These are phyloP conservation scores for Papilio aristodemus DNA, from an alignment of 1,140 invertebrate genomes.

Conservation along the genomic window DNA sequence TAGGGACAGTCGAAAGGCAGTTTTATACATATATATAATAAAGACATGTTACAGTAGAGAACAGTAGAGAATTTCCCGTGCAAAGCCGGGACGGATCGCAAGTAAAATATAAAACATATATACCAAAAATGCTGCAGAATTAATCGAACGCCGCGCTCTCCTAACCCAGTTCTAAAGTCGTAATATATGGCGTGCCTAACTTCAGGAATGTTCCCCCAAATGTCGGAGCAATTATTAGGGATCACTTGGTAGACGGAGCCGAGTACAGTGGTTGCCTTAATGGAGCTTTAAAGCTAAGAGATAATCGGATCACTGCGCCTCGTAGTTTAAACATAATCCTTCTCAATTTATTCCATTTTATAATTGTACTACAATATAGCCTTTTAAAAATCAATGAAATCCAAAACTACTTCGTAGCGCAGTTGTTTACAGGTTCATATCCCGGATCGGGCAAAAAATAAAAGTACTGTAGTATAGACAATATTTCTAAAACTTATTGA, in stretches of 20 bases:
- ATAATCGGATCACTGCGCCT: not conserved
- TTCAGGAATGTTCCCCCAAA: not conserved
- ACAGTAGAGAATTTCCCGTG: no score
- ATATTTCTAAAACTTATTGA: no score
- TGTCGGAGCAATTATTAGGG: conserved; percentile 4
- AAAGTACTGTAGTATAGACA: no score
- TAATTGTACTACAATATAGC: no score
- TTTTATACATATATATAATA: no score
- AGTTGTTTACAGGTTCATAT: no score
- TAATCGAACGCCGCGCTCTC: not conserved
- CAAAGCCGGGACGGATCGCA: no score
- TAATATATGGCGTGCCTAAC: conserved; percentile 9
- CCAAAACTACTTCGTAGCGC: no score
- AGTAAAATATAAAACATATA: not conserved
- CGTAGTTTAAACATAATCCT: not conserved
- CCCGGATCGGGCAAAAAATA: no score
- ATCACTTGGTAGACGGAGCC: not conserved
- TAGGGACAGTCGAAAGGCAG: no score
- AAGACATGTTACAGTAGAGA: no score
- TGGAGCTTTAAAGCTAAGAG: not conserved
- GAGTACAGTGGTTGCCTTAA: not conserved
- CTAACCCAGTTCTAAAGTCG: conserved; percentile 4
- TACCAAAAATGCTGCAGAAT: not conserved
- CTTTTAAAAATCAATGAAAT: no score
- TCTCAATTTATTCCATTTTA: not conserved